Percentiles rank a stretch among this genome's conserved stretches.
phyloP scores from a whole-genome alignment of 2,888 invertebrate species.

The Pyrocoelia pectoralis region DNA sequence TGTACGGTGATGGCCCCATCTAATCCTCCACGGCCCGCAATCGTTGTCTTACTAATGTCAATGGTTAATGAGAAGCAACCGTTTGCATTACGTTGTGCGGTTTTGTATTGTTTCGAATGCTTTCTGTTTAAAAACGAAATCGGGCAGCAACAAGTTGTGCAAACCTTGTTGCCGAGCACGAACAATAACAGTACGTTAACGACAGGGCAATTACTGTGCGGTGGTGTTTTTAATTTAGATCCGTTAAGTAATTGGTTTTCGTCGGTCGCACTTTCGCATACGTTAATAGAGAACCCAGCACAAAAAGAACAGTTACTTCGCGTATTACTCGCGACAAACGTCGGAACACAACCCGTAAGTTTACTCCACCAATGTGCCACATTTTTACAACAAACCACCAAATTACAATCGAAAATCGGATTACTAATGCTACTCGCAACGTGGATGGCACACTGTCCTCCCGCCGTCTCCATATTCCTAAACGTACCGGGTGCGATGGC shows the following conservation, averaged over 20 bases:
- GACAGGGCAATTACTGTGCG: slow-evolving; percentile 90
- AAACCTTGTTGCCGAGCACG: slow-evolving; percentile 89
- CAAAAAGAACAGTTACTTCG: slow-evolving; percentile 91
- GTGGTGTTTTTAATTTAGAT: slow-evolving; percentile 89
- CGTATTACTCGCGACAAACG: slow-evolving; percentile 87
- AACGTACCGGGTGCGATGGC: slow-evolving; percentile 76
- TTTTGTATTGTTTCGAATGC: slow-evolving; percentile 97
- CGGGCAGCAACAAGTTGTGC: slow-evolving; percentile 87
- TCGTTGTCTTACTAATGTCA: slow-evolving; percentile 94
- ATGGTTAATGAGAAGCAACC: slow-evolving; percentile 99
- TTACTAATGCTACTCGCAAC: slow-evolving; percentile 88
- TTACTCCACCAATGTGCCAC: slow-evolving; percentile 88
- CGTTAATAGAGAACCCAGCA: slow-evolving; percentile 82
- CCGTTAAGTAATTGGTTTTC: slow-evolving; percentile 95
- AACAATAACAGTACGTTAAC: slow-evolving; percentile 76
- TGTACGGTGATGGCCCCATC: slow-evolving; percentile 91
- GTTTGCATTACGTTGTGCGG: slow-evolving; percentile 86
- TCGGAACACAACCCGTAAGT: slow-evolving; percentile 86
- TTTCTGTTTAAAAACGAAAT: slow-evolving; percentile 92
- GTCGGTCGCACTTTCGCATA: slow-evolving; percentile 88
- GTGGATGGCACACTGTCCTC: slow-evolving; percentile 87
- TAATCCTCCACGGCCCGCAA: slow-evolving; percentile 91
- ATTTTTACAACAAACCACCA: slow-evolving; percentile 82
- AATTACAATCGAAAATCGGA: slow-evolving; percentile 85
- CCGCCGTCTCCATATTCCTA: slow-evolving; percentile 85